Evolutionary conservation across 2,797 vertebrate genomes (phyloP), one percentile per base, ranked within the genome.

Genomic region (Hozukius guyotensis): DNA sequence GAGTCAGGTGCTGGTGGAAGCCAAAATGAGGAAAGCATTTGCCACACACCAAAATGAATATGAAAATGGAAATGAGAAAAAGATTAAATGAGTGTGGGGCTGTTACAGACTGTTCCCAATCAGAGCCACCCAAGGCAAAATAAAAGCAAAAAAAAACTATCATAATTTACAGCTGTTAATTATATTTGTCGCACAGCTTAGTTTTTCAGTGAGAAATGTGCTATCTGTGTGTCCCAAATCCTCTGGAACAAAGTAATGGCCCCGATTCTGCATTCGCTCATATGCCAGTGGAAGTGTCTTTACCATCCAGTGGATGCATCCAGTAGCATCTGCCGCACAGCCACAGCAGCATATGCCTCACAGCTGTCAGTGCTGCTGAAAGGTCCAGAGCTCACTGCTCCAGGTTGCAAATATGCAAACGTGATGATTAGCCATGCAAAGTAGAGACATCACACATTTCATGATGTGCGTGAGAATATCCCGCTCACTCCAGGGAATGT

Each of bases 331-430:
- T 81, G 79, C 69, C 6, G 8, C 69, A 63, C n/a, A 53, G 24
- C 34, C 57, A 65, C 63, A 73, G 75, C 52, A 88, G 55, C 90
- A 87, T 82, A 85, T 88, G 87, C 42, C 57, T 78, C 70, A 61
- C 88, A 89, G 88, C 88, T 91, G 89, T 72, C 62, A 46, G 52
- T 32, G 81, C 75, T 59, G 63, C 78, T 52, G 74, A 69, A 75
- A 71, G 68, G 36, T 70, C 85, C 74, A 63, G 82, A 65, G 70
- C 65, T 42, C 68, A 57, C 29, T 53, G 86, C 88, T 84, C 75
- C 74, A 52, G 73, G 67, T 77, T 81, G 80, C 29, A 80, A 83
- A 88, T 75, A 75, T 82, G 75, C 68, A 83, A 79, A 72, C 10
- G 18, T 10, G 56, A 75, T 75, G 63, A 75, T 74, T 31, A 76